Evolutionary conservation across 92 coral and sea anemone genomes (phyloP), one percentile per base, ranked within the genome.

Genomic region (Muricea muricata): DNA sequence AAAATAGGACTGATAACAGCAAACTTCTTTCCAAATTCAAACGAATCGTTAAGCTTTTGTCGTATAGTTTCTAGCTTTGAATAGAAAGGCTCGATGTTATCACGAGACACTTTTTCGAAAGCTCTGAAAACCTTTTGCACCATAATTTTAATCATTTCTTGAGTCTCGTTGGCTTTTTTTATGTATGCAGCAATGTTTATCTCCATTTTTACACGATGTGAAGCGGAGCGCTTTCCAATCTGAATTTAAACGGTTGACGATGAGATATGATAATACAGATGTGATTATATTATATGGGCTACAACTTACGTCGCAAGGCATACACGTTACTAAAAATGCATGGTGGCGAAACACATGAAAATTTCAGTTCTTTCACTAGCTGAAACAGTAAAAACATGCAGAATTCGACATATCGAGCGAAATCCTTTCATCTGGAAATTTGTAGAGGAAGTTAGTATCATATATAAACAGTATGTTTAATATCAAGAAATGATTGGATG

Each of bases 61-160:
- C 91, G 90, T 23, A 91, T 95, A 42, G 85, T 93, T 42, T 87
- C 73, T 21, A 91, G 63, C 28, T 80, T 81, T 80, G 90, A 48
- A 39, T 88, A 75, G 54, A 93, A 92, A 18, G 91, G 89, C 21
- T 74, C 66, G 39, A 95, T 91, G 24, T 88, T 89, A 21, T 88
- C 88, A 75, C 85, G 90, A 80, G 89, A 95, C 10, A 91, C 92
- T 41, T 86, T 93, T 75, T 81, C 47, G 82, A 93, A 78, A 9
- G 89, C 89, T 48, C 89, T 83, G 55, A 93, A 95, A 26, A 94
- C 89, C 61, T 90, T 89, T 52, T 90, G 87, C 7, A 95, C 82
- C 20, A 88, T 78, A 56, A 80, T 83, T 60, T 88, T 81, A 83
- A 95, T 78, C 77, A 91, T 91, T 61, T 91, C 73, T 34, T 91